Evolutionary conservation across 2,888 invertebrate species (phyloP).

Genomic region (Mythimna vitellina): DNA sequence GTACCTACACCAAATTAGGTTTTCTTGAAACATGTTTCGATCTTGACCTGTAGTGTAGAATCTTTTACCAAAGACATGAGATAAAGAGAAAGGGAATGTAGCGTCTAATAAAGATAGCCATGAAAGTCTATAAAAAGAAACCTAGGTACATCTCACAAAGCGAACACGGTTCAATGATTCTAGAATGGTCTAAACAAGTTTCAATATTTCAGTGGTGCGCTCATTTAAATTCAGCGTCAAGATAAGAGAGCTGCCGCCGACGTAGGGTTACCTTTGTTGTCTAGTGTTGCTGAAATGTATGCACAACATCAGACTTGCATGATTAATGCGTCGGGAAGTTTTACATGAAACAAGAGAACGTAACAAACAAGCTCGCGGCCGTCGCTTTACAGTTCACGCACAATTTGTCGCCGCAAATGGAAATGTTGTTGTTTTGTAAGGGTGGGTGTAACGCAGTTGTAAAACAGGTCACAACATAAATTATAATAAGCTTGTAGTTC

Average conservation of each 20-base stretch:
- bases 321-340: slow-evolving; percentile 20
- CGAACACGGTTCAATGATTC: slow-evolving; percentile 13
- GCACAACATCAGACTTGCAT: slow-evolving; percentile 7
- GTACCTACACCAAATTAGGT: slow-evolving; percentile 20
- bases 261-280: slow-evolving; percentile 14
- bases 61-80: slow-evolving; percentile 24
- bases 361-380: slow-evolving; percentile 28
- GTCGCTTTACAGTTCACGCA: slow-evolving; percentile 31
- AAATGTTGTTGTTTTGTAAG: slow-evolving; percentile 56
- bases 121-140: slow-evolving; percentile 23
- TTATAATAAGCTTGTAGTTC: slow-evolving; percentile 53
- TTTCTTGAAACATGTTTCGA: slow-evolving; percentile 15
- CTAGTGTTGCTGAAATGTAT: slow-evolving; percentile 19
- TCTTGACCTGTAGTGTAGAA: slow-evolving; percentile 21
- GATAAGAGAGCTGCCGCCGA: slow-evolving; percentile 18
- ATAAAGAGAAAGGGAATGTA: slow-evolving; percentile 33
- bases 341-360: slow-evolving; percentile 41
- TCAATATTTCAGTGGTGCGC: slow-evolving; percentile 11
- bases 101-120: slow-evolving; percentile 11
- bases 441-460: slow-evolving; percentile 50
- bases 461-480: slow-evolving; percentile 60
- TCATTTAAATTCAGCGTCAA: slow-evolving; percentile 30
- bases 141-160: not conserved
- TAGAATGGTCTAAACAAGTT: slow-evolving; percentile 18
- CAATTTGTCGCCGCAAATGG: slow-evolving; percentile 54